These are phyloP conservation scores for Cacoxenus indagator DNA, from an alignment of 2,888 invertebrate species.

Conservation along the genomic window DNA sequence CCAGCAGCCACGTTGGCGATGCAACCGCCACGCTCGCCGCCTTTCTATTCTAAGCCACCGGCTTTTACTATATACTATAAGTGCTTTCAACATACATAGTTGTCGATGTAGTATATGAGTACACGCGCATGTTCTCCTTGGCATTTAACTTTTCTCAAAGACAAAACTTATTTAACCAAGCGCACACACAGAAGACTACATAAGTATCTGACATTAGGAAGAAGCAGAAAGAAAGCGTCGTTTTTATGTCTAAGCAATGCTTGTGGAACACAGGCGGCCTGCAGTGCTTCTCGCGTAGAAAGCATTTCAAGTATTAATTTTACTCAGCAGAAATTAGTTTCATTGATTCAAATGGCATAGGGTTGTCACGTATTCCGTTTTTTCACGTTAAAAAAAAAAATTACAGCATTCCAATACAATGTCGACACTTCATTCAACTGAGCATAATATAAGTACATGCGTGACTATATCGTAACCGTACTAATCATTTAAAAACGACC, in stretches of 20 bases:
- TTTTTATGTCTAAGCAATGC: background rate
- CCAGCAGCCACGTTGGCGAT: background rate
- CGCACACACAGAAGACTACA: background rate
- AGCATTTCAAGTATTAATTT: slow-evolving; percentile 3
- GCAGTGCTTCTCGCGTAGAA: background rate
- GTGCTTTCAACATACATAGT: background rate
- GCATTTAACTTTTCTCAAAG: slow-evolving; percentile 16
- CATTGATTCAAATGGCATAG: slow-evolving; percentile 2
- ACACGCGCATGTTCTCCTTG: slow-evolving; percentile 6
- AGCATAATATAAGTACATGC: too few relatives aligned
- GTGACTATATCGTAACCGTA: too few relatives aligned
- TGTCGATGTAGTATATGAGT: background rate
- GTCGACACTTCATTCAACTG: too few relatives aligned
- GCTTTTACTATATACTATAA: background rate
- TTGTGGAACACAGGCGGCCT: background rate
- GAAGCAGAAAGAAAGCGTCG: background rate
- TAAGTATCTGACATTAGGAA: background rate
- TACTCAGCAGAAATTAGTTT: slow-evolving; percentile 6
- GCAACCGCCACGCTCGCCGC: background rate
- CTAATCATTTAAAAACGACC: too few relatives aligned
- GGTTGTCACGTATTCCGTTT: slow-evolving; percentile 7
- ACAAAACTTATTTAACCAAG: background rate
- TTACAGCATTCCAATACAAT: too few relatives aligned
- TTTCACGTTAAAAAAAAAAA: too few relatives aligned
- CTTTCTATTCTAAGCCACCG: background rate